Evolutionary conservation across 2,113 vertebrate genomes (phyloP), one percentile per base, ranked within the genome.

Genomic region (Spilogale gracilis): DNA sequence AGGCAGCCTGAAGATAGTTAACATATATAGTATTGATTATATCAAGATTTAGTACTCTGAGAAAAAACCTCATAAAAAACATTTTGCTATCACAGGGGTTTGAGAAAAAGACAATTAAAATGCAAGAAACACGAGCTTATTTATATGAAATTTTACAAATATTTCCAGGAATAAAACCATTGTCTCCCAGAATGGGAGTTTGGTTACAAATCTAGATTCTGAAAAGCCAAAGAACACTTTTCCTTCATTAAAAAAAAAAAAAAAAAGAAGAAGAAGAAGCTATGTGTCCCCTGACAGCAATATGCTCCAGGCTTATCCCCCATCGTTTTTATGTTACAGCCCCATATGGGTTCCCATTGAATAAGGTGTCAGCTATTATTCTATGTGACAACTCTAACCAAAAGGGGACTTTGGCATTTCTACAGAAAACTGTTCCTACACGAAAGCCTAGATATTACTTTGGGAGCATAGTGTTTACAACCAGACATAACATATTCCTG

Each of bases 1-100:
- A 98, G 97, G 93, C 94, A 98, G 93, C 91, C 94, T 93, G 91
- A 81, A 9, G 17, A 96, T 97, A 97, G 85, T 98, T 98, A 98
- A 96, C 92, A 96, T 91, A 94, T 21, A 96, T 3, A 94, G 85
- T 95, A 98, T 98, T 91, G 98, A 97, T 97, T 97, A 95, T 96
- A 98, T 95, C 93, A 95, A 98, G 97, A 97, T 97, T 96, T 96
- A 97, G 91, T 0, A 25, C 89, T 92, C 67, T 96, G 94, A 69
- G 48, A 91, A 63, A 94, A 73, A 97, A 96, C 2, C 25, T 73
- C 60, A 91, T 98, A 95, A 97, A 98, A 90, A 97, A 9, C 65
- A 79, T 90, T 97, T 94, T 98, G 84, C 73, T 74, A 76, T 97
- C 58, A 93, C 45, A 43, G 80, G 50, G 89, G 23, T 94, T 89